Evolutionary conservation across 2,888 invertebrate genomes (phyloP).

Genomic region (Protodeltote pygarga): DNA sequence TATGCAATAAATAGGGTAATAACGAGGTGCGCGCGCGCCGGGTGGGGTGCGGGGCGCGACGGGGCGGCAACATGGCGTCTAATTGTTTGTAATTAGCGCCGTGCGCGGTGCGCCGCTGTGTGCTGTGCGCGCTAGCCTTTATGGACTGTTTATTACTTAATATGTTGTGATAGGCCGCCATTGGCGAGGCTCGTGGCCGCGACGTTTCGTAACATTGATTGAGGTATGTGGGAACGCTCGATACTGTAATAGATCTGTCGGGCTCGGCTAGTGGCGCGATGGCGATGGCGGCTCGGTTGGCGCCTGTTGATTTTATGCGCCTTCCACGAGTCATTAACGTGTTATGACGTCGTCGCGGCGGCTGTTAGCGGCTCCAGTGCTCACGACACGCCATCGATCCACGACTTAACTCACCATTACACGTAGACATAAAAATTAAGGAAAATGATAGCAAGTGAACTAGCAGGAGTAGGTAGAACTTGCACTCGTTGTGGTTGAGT

Average conservation of each 20-base stretch:
- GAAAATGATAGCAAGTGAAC: too few relatives aligned
- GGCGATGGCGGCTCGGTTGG: constrained; percentile 27
- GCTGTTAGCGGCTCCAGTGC: constrained; percentile 21
- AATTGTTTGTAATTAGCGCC: constrained; percentile 82
- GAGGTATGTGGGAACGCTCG: constrained; percentile 56
- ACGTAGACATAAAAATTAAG: not conserved
- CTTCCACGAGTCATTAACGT: constrained; percentile 38
- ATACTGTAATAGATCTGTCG: constrained; percentile 32
- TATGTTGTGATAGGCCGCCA: constrained; percentile 70
- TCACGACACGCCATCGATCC: constrained; percentile 19
- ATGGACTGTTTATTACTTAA: constrained; percentile 84
- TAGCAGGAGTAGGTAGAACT: too few relatives aligned
- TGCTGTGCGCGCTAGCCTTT: constrained; percentile 61
- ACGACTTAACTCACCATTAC: constrained; percentile 8
- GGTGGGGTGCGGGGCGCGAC: constrained; percentile 51
- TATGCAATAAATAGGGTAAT: constrained; percentile 80
- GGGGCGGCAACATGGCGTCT: constrained; percentile 70
- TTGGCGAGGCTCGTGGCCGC: constrained; percentile 45
- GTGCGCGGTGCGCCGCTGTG: constrained; percentile 48
- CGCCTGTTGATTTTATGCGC: constrained; percentile 41
- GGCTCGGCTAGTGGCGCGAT: constrained; percentile 6
- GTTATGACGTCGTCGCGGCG: constrained; percentile 31
- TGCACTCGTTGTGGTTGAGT: too few relatives aligned
- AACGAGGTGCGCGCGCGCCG: constrained; percentile 59
- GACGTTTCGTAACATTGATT: constrained; percentile 56